phyloP scores from a whole-genome alignment of 1,140 invertebrate genomes.

The Neuroterus valhalla region DNA sequence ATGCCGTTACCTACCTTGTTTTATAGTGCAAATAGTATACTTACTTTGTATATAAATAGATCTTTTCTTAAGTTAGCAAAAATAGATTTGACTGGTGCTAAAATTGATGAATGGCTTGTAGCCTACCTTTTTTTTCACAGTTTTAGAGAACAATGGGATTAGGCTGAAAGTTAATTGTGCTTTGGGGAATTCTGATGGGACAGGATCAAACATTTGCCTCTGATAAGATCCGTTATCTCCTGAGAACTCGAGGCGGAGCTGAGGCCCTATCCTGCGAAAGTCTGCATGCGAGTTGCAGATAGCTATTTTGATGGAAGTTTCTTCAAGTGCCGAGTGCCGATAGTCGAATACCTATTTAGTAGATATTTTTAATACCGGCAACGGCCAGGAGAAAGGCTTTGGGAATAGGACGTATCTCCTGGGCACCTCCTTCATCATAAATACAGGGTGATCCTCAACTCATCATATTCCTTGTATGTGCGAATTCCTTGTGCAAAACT shows the following conservation, averaged over 20 bases:
- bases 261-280: conserved; percentile 55
- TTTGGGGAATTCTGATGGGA: conserved; percentile 55
- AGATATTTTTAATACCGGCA: conserved; percentile 69
- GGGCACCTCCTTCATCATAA: neutral
- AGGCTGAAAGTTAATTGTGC: conserved; percentile 60
- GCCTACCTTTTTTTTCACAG: too few species aligned
- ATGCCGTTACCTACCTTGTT: too few species aligned
- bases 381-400: conserved; percentile 40
- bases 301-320: conserved; percentile 70
- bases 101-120: too few species aligned
- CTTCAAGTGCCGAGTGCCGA: conserved; percentile 62
- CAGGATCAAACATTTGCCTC: conserved; percentile 69
- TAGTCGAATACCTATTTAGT: conserved; percentile 58
- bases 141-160: neutral
- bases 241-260: conserved; percentile 63
- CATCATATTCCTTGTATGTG: too few species aligned
- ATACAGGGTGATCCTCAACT: too few species aligned
- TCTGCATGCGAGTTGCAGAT: conserved; percentile 59
- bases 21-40: too few species aligned
- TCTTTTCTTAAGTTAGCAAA: too few species aligned
- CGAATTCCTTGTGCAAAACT: too few species aligned
- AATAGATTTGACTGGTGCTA: too few species aligned
- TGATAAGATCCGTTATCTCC: conserved; percentile 71
- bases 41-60: too few species aligned
- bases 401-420: conserved; percentile 33